Percentiles rank a stretch among this genome's conserved stretches.
Conservation (phyloP, 1,140 invertebrate genomes). For the Lethrus apterus region DNA sequence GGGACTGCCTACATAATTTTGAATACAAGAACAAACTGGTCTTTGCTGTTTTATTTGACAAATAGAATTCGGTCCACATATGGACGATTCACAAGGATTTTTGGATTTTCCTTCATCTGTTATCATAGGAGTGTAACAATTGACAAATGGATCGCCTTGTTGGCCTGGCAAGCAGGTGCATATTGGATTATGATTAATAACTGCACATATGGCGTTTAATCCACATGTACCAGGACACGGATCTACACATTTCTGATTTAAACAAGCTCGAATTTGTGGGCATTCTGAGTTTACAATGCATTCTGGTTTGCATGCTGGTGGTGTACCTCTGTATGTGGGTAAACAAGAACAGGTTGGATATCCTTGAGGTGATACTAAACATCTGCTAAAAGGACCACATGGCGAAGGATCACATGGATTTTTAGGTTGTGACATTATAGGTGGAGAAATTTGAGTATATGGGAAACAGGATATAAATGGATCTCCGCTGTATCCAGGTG, state of each 20-base stretch:
- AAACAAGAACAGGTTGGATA: conserved; percentile 73
- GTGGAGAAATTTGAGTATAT: conserved; percentile 41
- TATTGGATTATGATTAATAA: conserved; percentile 76
- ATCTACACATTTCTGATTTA: conserved; percentile 70
- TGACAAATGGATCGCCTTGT: conserved; percentile 73
- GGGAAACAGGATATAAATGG: conserved; percentile 67
- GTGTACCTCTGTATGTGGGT: conserved; percentile 67
- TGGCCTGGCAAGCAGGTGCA: conserved; percentile 67
- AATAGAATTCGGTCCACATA: conserved; percentile 75
- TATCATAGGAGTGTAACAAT: conserved; percentile 51
- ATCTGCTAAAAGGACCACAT: conserved; percentile 72
- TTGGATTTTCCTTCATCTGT: conserved; percentile 41
- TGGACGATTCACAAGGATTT: conserved; percentile 63
- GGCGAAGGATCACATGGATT: conserved; percentile 66
- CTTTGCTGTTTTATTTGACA: conserved; percentile 71
- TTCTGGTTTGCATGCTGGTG: conserved; percentile 72
- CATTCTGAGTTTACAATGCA: conserved; percentile 76
- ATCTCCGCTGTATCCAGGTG: conserved; percentile 64
- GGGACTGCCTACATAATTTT: conserved; percentile 65
- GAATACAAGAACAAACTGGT: conserved; percentile 70
- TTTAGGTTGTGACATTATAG: conserved; percentile 32
- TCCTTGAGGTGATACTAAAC: conserved; percentile 60
- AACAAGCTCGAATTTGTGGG: conserved; percentile 64
- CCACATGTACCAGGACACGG: conserved; percentile 75
- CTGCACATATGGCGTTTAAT: conserved; percentile 61